These are phyloP conservation scores for Drosophila bocqueti DNA, from an alignment of 1,140 invertebrate genomes.

Conservation along the genomic window DNA sequence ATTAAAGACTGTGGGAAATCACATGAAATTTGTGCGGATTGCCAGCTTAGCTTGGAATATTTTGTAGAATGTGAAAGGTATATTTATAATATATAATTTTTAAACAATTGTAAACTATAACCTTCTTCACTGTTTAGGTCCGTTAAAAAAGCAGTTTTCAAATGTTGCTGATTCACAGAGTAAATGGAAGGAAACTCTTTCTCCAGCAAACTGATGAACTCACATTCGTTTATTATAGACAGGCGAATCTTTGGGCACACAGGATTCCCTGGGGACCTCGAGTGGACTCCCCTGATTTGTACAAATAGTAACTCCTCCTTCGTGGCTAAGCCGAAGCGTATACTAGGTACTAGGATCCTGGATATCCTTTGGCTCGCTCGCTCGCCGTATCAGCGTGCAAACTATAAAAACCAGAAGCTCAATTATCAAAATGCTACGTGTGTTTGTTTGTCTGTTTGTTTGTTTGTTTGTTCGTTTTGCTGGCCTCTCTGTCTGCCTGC, in stretches of 20 bases:
- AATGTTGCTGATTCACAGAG: no score
- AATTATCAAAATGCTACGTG: constrained; percentile 81
- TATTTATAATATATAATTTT: no score
- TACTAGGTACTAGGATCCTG: background rate
- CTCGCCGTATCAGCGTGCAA: constrained; percentile 65
- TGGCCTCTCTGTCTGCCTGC: constrained; percentile 36
- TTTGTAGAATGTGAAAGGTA: no score
- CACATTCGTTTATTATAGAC: background rate
- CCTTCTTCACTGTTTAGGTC: no score
- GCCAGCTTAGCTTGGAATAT: no score
- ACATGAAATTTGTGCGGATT: background rate
- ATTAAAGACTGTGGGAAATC: no score
- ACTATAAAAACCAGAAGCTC: constrained; percentile 81
- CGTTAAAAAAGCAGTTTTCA: no score
- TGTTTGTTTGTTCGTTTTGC: background rate
- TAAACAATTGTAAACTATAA: no score
- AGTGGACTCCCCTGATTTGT: constrained; percentile 50
- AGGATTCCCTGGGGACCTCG: constrained; percentile 1
- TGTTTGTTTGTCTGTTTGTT: constrained; percentile 55
- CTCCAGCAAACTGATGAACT: background rate
- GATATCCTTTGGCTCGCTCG: constrained; percentile 42
- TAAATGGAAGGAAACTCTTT: background rate
- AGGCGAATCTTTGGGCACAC: no score
- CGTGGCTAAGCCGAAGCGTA: constrained; percentile 1
- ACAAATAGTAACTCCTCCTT: constrained; percentile 49